Conservation (phyloP, 2,888 invertebrate genomes). For the Sylvicola cinctus region DNA sequence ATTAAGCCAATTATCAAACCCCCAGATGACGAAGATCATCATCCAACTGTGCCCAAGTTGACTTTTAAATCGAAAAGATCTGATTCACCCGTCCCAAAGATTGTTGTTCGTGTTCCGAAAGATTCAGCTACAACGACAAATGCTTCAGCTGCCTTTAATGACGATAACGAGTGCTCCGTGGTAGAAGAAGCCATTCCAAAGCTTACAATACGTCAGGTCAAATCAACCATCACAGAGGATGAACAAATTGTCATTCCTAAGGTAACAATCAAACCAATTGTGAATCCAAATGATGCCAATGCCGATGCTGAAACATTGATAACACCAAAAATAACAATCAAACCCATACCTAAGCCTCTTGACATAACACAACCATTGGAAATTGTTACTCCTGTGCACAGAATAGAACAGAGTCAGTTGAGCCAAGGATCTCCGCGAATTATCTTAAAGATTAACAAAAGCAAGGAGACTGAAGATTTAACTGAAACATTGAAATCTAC, state of each 20-base stretch:
- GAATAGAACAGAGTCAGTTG: conserved; percentile 16
- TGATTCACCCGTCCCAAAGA: too few relatives aligned
- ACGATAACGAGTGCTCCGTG: conserved; percentile 22
- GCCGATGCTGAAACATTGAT: conserved; percentile 13
- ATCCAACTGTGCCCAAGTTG: conserved; percentile 10
- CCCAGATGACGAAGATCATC: conserved; percentile 10
- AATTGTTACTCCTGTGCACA: conserved; percentile 24
- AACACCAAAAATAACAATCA: conserved; percentile 32
- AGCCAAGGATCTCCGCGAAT: conserved; percentile 34
- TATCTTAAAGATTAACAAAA: conserved; percentile 43
- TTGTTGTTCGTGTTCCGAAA: not conserved
- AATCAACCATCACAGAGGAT: conserved; percentile 6
- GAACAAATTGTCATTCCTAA: conserved; percentile 19
- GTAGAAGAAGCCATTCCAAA: conserved; percentile 14
- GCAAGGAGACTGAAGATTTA: too few relatives aligned
- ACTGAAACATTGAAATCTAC: too few relatives aligned
- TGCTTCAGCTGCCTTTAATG: conserved; percentile 18
- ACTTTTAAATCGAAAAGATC: too few relatives aligned
- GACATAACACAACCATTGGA: conserved; percentile 23
- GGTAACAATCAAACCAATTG: conserved; percentile 28
- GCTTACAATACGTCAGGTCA: conserved; percentile 15
- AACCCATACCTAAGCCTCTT: conserved; percentile 27
- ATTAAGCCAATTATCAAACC: conserved; percentile 26
- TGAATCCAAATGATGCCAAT: conserved; percentile 17
- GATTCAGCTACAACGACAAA: conserved; percentile 27